These are phyloP conservation scores for Drosophila teissieri DNA, from an alignment of 1,140 invertebrate species.

Conservation along the genomic window DNA sequence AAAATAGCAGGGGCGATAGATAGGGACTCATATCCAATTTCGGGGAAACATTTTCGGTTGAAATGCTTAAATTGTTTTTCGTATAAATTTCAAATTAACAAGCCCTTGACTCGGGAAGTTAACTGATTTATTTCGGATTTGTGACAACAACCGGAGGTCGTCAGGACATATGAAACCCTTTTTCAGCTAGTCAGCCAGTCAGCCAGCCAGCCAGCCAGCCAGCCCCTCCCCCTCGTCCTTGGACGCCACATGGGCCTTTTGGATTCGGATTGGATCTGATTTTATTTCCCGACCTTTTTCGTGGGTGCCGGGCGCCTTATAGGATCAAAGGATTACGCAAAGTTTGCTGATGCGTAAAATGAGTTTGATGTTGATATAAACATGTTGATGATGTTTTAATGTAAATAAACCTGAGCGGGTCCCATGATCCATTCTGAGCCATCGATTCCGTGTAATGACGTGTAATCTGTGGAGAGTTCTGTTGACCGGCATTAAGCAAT, in stretches of 20 bases:
- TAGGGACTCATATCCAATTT: slow-evolving; percentile 35
- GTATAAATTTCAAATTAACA: slow-evolving; percentile 83
- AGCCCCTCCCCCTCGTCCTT: neutral
- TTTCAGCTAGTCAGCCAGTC: slow-evolving; percentile 19
- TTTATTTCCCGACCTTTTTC: slow-evolving; percentile 48
- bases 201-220: neutral
- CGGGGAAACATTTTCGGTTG: slow-evolving; percentile 48
- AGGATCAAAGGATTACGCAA: slow-evolving; percentile 81
- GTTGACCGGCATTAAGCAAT: slow-evolving; percentile 31
- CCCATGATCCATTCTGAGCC: slow-evolving; percentile 23
- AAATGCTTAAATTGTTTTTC: slow-evolving; percentile 76
- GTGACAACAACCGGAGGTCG: slow-evolving; percentile 51
- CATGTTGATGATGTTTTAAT: slow-evolving; percentile 83
- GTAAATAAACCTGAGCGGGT: slow-evolving; percentile 68
- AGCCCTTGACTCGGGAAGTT: slow-evolving; percentile 69
- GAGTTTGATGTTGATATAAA: slow-evolving; percentile 83
- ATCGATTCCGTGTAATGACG: slow-evolving; percentile 63
- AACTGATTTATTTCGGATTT: slow-evolving; percentile 81
- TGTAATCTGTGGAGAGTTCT: slow-evolving; percentile 64
- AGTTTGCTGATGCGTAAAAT: slow-evolving; percentile 82
- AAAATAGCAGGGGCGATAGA: neutral
- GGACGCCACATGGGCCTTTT: slow-evolving; percentile 20
- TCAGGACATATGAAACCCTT: slow-evolving; percentile 69
- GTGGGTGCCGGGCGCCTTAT: slow-evolving; percentile 51
- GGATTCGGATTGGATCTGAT: slow-evolving; percentile 29